phyloP scores from a whole-genome alignment of 2,888 invertebrate genomes.

The Oscheius sp. region DNA sequence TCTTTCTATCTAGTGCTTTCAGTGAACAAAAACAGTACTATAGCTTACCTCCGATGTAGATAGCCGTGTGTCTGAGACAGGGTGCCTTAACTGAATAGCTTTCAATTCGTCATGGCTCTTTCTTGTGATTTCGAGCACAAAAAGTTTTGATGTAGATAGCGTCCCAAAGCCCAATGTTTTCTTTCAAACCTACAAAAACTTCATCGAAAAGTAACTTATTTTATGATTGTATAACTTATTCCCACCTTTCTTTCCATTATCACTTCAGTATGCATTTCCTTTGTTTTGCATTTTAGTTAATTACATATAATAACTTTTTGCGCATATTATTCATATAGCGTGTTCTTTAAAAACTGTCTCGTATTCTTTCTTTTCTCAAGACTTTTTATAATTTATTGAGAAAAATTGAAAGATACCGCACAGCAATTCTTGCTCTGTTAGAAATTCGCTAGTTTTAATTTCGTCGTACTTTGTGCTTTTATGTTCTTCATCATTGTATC shows the following conservation, averaged over 20 bases:
- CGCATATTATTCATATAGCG: constrained; percentile 24
- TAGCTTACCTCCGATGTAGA: constrained; percentile 7
- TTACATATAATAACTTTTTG: constrained; percentile 21
- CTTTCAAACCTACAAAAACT: constrained; percentile 6
- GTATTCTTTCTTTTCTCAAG: neutral
- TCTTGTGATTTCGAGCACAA: constrained; percentile 11
- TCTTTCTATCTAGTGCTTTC: constrained; percentile 28
- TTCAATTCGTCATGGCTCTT: constrained; percentile 1
- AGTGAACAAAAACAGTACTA: constrained; percentile 7
- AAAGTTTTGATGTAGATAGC: constrained; percentile 6
- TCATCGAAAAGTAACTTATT: constrained; percentile 20
- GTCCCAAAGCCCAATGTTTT: constrained; percentile 18
- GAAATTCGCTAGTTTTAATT: neutral
- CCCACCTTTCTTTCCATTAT: constrained; percentile 29
- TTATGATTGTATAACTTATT: constrained; percentile 25
- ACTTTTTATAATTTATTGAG: too few species aligned
- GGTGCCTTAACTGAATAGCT: constrained; percentile 13
- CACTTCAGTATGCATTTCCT: constrained; percentile 31
- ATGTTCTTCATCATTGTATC: too few species aligned
- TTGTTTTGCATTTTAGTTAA: constrained; percentile 24
- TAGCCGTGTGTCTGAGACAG: constrained; percentile 20
- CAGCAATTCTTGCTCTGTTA: constrained; percentile 2
- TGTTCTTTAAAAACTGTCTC: neutral
- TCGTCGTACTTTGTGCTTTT: too few species aligned
- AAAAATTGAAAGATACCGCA: too few species aligned